Evolutionary conservation across 1,140 invertebrate genomes (phyloP).

Genomic region (Drosophila grimshawi): DNA sequence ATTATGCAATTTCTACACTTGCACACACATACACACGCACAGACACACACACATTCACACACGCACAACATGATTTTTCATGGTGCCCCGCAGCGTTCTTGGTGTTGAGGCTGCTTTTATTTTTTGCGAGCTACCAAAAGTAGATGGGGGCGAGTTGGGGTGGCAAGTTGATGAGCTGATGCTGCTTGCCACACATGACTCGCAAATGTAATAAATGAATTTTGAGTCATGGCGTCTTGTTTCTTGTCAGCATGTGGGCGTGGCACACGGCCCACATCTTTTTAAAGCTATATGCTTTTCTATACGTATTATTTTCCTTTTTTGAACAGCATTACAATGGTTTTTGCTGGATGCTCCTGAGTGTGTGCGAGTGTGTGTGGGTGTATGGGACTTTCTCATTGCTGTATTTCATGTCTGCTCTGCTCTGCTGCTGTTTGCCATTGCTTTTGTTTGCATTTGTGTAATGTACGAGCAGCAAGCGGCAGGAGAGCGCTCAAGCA

Average conservation of each 20-base stretch:
- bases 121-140: slow-evolving; percentile 16
- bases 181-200: slow-evolving; percentile 15
- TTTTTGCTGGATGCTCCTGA: slow-evolving; percentile 11
- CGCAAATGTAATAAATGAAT: slow-evolving; percentile 74
- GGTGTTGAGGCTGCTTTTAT: slow-evolving; percentile 41
- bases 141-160: not conserved
- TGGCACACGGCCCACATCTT: slow-evolving; percentile 15
- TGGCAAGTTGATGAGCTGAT: slow-evolving; percentile 62
- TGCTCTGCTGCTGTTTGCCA: not conserved
- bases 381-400: slow-evolving; percentile 54
- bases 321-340: slow-evolving; percentile 35
- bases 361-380: not conserved
- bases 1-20: slow-evolving; percentile 80
- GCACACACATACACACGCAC: slow-evolving; percentile 53
- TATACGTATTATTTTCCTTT: not conserved
- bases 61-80: slow-evolving; percentile 37
- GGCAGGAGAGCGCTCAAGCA: slow-evolving; percentile 48
- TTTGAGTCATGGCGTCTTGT: slow-evolving; percentile 63
- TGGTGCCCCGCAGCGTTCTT: slow-evolving; percentile 58
- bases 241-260: slow-evolving; percentile 67
- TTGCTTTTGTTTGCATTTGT: slow-evolving; percentile 53
- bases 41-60: slow-evolving; percentile 14
- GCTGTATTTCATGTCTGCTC: slow-evolving; percentile 42
- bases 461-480: slow-evolving; percentile 54
- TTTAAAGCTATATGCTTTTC: slow-evolving; percentile 12